Conservation (phyloP, 1,140 invertebrate genomes). For the Hermetia illucens region DNA sequence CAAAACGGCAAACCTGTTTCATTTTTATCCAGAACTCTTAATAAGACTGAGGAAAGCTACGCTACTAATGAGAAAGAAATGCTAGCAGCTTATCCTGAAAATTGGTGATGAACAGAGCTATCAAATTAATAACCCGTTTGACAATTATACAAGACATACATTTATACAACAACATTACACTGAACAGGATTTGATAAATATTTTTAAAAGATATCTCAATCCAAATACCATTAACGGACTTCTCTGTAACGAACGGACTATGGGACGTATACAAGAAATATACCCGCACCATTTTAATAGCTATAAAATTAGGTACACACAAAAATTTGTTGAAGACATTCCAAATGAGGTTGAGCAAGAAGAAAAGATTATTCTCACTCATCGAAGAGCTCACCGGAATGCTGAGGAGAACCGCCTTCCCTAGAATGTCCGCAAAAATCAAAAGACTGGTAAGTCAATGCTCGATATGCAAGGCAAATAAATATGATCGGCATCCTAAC, state of each 20-base stretch:
- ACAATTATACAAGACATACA: too few relatives aligned
- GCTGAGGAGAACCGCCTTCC: not conserved
- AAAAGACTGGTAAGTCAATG: not conserved
- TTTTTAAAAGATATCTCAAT: not conserved
- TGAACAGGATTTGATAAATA: not conserved
- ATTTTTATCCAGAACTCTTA: not conserved
- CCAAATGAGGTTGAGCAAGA: not conserved
- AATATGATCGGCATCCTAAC: not conserved
- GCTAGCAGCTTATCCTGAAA: too few relatives aligned
- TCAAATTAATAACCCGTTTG: too few relatives aligned
- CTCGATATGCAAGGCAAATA: not conserved
- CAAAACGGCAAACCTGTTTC: not conserved
- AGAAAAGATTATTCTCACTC: not conserved
- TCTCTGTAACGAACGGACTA: not conserved
- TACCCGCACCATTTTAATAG: not conserved
- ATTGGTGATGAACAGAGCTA: too few relatives aligned
- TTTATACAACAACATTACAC: too few relatives aligned
- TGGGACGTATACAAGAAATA: not conserved
- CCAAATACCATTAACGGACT: not conserved
- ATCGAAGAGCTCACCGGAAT: not conserved
- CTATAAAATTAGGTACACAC: not conserved
- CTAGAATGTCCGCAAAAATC: not conserved
- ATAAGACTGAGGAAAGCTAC: not conserved
- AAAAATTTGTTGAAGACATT: not conserved
- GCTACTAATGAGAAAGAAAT: not conserved